Evolutionary conservation across 2,113 vertebrate genomes (phyloP).

Genomic region (Lasiurus borealis): DNA sequence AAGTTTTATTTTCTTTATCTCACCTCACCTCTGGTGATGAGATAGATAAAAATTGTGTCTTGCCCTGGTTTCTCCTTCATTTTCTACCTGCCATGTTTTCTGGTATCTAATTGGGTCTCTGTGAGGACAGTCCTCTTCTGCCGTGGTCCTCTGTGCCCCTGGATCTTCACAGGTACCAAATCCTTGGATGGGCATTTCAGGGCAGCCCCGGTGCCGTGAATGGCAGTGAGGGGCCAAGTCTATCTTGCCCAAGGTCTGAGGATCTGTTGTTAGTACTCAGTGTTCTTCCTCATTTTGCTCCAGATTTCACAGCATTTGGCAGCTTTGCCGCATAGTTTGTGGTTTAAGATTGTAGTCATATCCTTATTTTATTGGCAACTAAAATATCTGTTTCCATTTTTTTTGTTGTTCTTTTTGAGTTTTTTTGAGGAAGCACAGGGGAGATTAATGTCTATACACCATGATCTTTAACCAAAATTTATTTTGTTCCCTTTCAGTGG

Average conservation of each 20-base stretch:
- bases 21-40: background rate
- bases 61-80: background rate
- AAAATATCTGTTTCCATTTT: conserved; percentile 35
- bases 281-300: conserved; percentile 58
- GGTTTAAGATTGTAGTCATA: conserved; percentile 34
- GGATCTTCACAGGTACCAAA: background rate
- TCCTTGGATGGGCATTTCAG: background rate
- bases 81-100: background rate
- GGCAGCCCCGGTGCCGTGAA: background rate
- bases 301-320: conserved; percentile 52
- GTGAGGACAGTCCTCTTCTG: rapidly evolving
- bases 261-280: conserved; percentile 1
- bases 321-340: conserved; percentile 38
- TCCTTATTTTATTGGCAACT: conserved; percentile 49
- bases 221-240: background rate
- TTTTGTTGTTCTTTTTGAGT: background rate
- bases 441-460: background rate
- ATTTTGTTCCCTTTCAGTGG: background rate
- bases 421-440: background rate
- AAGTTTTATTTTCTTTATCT: background rate
- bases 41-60: background rate
- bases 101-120: background rate
- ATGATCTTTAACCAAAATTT: background rate
- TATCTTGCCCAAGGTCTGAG: conserved; percentile 52
- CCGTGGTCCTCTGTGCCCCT: background rate